phyloP scores from a whole-genome alignment of 2,888 invertebrate species.

The Notodonta ziczac region DNA sequence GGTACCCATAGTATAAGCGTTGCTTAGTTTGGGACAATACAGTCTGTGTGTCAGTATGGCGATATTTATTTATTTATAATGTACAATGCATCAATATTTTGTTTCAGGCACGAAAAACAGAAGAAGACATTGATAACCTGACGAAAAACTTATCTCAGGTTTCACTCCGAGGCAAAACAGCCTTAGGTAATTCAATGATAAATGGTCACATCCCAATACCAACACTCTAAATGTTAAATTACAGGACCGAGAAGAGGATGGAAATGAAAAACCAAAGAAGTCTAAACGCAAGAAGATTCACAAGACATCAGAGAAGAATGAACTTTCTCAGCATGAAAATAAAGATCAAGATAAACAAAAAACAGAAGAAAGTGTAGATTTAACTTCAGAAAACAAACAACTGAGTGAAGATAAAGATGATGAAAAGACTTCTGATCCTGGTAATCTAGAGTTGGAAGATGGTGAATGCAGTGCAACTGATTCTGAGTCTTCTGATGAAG shows the following conservation, averaged over 20 bases:
- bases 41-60: too few species aligned
- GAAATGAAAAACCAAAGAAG: slow-evolving; percentile 45
- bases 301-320: slow-evolving; percentile 35
- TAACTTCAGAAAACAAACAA: slow-evolving; percentile 13
- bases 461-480: slow-evolving; percentile 87
- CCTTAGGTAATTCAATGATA: slow-evolving; percentile 80
- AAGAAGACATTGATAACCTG: slow-evolving; percentile 74
- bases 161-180: slow-evolving; percentile 75
- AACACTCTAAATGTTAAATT: slow-evolving; percentile 76
- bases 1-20: too few species aligned
- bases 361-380: slow-evolving; percentile 16
- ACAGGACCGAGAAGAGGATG: slow-evolving; percentile 67
- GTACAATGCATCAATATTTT: slow-evolving; percentile 18
- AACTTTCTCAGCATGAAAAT: slow-evolving; percentile 27
- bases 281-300: slow-evolving; percentile 55
- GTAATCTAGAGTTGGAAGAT: slow-evolving; percentile 84
- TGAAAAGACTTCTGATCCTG: slow-evolving; percentile 1
- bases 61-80: too few species aligned
- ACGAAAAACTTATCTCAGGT: slow-evolving; percentile 80
- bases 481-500: slow-evolving; percentile 52
- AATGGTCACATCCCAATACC: slow-evolving; percentile 67
- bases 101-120: slow-evolving; percentile 65
- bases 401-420: slow-evolving; percentile 5
- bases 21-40: too few species aligned
- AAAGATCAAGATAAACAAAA: slow-evolving; percentile 15